Evolutionary conservation across 2,888 invertebrate genomes (phyloP), one percentile per base, ranked within the genome.

Genomic region (Heteromurus nitidus): DNA sequence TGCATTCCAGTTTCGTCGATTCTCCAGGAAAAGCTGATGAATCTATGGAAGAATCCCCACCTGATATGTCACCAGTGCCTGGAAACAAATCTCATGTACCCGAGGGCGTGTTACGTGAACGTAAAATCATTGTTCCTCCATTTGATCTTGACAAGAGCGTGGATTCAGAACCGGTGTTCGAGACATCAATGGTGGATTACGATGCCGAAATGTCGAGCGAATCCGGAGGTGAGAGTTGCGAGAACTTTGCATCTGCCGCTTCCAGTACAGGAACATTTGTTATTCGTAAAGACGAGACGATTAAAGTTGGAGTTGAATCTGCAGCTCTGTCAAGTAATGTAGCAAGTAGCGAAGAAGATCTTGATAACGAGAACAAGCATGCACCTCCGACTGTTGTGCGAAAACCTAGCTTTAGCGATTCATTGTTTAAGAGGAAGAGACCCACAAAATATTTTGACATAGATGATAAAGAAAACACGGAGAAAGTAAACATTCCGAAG

Each of bases 371-470:
- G 1, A 31, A 16, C 11, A 73, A 36, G 18, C n/a, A 53, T 11
- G 58, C 47, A 1, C 82, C 73, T 7, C 64, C 53, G 16, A 80
- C 79, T 5, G 82, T 79, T 1, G 31, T 80, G 9, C 68, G 75
- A 22, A 69, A 65, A 86, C 88, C 42, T 87, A 88, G 53, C 22
- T 11, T n/a, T 0, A 65, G 65, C 1, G 79, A 79, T 22, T 20
- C 30, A 13, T 11, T 68, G n/a, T 69, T 79, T 20, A 80, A 53
- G 36, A 47, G 82, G 9, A 83, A 83, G 65, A 50, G 82, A 5
- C 82, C 82, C 24, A 36, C 80, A 7, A 80, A 79, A 55, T 83
- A 80, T 58, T 83, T 83, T 70, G 82, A 83, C 18, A 1, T 44
- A 11, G 68, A 73, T 24, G 77, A 73, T 16, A 67, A 62, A 0